phyloP scores from a whole-genome alignment of 2,113 vertebrate genomes.

The Rousettus leschenaultii region DNA sequence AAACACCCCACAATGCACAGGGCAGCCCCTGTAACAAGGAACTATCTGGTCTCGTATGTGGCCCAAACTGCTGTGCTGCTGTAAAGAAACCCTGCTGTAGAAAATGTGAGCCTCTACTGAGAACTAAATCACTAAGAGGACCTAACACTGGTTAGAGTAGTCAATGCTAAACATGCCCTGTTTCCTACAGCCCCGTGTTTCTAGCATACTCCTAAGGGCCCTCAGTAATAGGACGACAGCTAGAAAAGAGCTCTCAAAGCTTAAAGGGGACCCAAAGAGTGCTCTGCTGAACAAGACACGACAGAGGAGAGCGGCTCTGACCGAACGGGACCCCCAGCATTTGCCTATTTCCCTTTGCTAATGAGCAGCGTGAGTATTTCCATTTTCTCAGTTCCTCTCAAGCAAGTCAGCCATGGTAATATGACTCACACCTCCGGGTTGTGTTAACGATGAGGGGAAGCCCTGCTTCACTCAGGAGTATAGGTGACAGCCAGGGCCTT shows the following conservation, averaged over 20 bases:
- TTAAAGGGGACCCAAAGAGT: accelerated
- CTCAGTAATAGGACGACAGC: background rate
- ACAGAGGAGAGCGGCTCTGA: background rate
- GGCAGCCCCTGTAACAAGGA: background rate
- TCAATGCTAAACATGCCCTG: background rate
- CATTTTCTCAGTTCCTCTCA: slow-evolving; percentile 63
- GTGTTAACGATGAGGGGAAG: background rate
- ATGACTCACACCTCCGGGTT: slow-evolving; percentile 48
- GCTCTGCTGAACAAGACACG: background rate
- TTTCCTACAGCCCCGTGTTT: background rate
- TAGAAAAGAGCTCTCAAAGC: background rate
- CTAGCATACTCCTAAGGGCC: background rate
- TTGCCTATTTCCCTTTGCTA: slow-evolving; percentile 46
- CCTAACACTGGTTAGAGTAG: background rate
- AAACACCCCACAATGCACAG: background rate
- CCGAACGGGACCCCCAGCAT: background rate
- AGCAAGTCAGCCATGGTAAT: background rate
- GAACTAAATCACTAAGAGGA: background rate
- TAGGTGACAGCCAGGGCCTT: accelerated
- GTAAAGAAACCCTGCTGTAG: background rate
- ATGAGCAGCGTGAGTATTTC: slow-evolving; percentile 25
- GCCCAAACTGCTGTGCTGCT: background rate
- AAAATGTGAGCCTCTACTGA: background rate
- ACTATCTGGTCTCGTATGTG: background rate
- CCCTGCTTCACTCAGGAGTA: background rate